Evolutionary conservation across 2,888 invertebrate species (phyloP).

Genomic region (Dynastes hyllus): DNA sequence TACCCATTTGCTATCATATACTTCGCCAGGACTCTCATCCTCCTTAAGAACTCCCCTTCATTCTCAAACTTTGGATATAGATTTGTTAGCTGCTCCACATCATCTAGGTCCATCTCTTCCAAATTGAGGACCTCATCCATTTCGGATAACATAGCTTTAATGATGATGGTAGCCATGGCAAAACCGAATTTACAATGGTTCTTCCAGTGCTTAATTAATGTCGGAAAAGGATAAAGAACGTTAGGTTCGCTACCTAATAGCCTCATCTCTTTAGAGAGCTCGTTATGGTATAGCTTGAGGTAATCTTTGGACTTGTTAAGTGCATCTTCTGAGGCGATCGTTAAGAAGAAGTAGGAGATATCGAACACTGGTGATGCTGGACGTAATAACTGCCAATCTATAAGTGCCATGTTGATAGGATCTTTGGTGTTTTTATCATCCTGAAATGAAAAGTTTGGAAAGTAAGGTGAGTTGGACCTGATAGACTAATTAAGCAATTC

Average conservation of each 20-base stretch:
- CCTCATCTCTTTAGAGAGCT: constrained; percentile 58
- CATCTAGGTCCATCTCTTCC: constrained; percentile 31
- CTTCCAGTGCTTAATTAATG: constrained; percentile 58
- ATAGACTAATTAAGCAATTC: too few relatives aligned
- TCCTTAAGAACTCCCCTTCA: background rate
- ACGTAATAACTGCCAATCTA: constrained; percentile 61
- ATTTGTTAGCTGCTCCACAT: background rate
- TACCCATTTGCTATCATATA: constrained; percentile 2
- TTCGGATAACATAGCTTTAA: constrained; percentile 55
- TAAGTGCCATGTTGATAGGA: constrained; percentile 54
- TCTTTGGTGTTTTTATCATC: background rate
- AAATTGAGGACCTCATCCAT: constrained; percentile 55
- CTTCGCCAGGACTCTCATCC: constrained; percentile 10
- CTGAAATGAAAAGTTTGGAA: background rate
- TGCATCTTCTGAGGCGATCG: constrained; percentile 60
- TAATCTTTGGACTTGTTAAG: constrained; percentile 62
- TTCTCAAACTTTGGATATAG: constrained; percentile 19
- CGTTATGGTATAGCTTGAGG: constrained; percentile 63
- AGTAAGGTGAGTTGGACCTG: too few relatives aligned
- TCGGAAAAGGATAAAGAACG: constrained; percentile 51
- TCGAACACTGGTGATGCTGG: constrained; percentile 62
- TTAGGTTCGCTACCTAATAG: constrained; percentile 56
- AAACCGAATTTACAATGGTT: constrained; percentile 55
- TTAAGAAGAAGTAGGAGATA: constrained; percentile 65
- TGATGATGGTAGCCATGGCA: constrained; percentile 50